Percentiles rank a stretch among this genome's conserved stretches.
Conservation (phyloP, 2,113 vertebrate species). For the Ophiodon elongatus region DNA sequence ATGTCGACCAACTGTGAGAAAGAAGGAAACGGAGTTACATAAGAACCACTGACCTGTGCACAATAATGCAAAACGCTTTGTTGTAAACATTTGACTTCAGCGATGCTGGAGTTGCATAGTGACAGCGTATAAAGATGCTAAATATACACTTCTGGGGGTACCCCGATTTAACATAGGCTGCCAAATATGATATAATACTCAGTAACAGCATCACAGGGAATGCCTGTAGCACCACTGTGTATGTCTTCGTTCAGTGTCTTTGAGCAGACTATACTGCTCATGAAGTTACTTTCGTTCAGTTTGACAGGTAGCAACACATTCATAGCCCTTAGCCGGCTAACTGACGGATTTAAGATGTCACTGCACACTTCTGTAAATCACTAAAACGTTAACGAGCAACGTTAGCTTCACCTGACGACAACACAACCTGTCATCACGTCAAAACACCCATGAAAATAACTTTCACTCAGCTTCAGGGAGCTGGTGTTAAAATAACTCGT, state of each 20-base stretch:
- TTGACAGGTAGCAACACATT: not conserved
- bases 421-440: not conserved
- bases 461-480: not conserved
- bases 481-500: not conserved
- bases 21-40: constrained; percentile 50
- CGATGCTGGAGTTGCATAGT: not conserved
- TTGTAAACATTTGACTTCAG: constrained; percentile 1
- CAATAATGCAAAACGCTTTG: constrained; percentile 15
- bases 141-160: not conserved
- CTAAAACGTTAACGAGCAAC: not conserved
- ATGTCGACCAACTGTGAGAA: constrained; percentile 63
- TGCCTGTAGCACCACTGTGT: not conserved
- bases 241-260: not conserved
- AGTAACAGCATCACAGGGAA: not conserved
- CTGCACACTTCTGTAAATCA: not conserved
- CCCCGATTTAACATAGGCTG: not conserved
- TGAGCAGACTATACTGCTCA: not conserved
- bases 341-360: not conserved
- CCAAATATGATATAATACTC: not conserved
- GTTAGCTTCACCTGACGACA: not conserved
- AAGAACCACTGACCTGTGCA: constrained; percentile 36
- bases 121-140: not conserved
- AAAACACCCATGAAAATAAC: not conserved
- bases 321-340: not conserved
- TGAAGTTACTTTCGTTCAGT: not conserved